Evolutionary conservation across 2,888 invertebrate genomes (phyloP), one percentile per base, ranked within the genome.

Genomic region (Rhodophaea formosa): DNA sequence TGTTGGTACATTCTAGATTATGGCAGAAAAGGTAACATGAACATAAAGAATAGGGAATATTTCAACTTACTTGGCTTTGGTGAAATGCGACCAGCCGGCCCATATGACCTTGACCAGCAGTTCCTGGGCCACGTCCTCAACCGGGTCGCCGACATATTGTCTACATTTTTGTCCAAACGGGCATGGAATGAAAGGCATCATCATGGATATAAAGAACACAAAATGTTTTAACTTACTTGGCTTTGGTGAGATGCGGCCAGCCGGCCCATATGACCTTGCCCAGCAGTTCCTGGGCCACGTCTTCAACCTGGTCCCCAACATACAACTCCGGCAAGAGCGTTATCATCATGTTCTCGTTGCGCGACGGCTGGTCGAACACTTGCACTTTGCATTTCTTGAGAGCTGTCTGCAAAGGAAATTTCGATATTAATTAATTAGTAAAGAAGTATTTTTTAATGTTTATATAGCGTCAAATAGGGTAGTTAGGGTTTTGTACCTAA

Each of bases 161-260:
- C n/a, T n/a, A n/a, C n/a, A n/a, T n/a, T n/a, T n/a, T n/a, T n/a
- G n/a, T n/a, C n/a, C n/a, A n/a, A n/a, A n/a, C n/a, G n/a, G n/a
- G n/a, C n/a, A n/a, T n/a, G n/a, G n/a, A n/a, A n/a, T n/a, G n/a
- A n/a, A n/a, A n/a, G n/a, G n/a, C n/a, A n/a, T n/a, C n/a, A n/a
- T n/a, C n/a, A n/a, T n/a, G n/a, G n/a, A n/a, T n/a, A n/a, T n/a
- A n/a, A n/a, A n/a, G n/a, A n/a, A n/a, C n/a, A n/a, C n/a, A n/a
- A n/a, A n/a, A n/a, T n/a, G n/a, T n/a, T n/a, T 49, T 12, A 15
- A 78, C 93, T 86, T 82, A 95, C 94, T 93, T 94, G 14, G 97
- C 97, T 82, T 96, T 96, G n/a, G 93, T 92, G 56, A 99, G 92
- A 88, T 98, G 97, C 0, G 99, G 99, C 98, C 98, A 99, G 6